phyloP scores from a whole-genome alignment of 2,113 vertebrate species.

The Hypanus sabinus region DNA sequence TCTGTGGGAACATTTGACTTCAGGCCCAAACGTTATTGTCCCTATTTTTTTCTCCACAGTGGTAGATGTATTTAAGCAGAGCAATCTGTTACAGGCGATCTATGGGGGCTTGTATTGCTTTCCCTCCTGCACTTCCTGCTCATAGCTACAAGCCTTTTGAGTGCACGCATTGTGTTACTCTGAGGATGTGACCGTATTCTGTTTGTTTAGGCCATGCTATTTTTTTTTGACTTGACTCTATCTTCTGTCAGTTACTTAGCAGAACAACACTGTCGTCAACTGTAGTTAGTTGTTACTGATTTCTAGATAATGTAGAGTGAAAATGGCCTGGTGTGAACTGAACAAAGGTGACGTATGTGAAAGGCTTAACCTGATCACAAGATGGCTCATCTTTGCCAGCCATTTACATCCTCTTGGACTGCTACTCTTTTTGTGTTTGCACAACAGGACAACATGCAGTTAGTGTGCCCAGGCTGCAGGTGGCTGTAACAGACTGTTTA shows the following conservation, averaged over 20 bases:
- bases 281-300: background rate
- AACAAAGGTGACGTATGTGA: background rate
- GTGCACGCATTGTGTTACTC: background rate
- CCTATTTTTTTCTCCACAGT: background rate
- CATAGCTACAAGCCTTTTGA: background rate
- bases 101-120: background rate
- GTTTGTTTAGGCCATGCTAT: background rate
- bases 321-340: background rate
- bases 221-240: background rate
- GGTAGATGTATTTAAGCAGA: background rate
- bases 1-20: background rate
- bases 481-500: background rate
- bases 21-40: background rate
- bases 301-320: background rate
- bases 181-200: background rate
- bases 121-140: background rate
- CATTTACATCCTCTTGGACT: background rate
- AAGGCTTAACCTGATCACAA: background rate
- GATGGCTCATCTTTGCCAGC: background rate
- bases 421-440: constrained; percentile 25
- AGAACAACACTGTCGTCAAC: background rate
- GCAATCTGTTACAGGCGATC: background rate
- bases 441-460: background rate
- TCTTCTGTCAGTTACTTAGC: background rate
- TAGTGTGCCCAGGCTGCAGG: background rate